Conservation (phyloP, 1,140 invertebrate genomes). For the Drosophila seguyi region DNA sequence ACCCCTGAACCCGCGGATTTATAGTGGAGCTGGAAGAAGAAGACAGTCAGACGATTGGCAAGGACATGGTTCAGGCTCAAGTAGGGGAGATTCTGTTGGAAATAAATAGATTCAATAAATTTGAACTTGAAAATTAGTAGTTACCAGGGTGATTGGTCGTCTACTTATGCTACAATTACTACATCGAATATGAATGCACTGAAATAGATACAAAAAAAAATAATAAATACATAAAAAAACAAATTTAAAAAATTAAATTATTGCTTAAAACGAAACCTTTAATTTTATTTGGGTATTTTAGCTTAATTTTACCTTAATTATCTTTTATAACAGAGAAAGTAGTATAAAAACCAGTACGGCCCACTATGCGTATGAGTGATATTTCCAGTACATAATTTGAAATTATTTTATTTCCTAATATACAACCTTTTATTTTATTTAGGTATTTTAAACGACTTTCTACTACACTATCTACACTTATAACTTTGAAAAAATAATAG, state of each 20-base stretch:
- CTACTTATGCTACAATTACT: neutral
- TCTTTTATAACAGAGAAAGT: neutral
- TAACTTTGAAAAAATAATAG: too few relatives aligned
- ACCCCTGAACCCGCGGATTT: slow-evolving; percentile 9
- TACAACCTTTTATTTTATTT: neutral
- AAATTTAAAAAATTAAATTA: too few relatives aligned
- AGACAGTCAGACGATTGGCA: slow-evolving; percentile 7
- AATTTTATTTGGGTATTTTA: neutral
- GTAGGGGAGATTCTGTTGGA: neutral
- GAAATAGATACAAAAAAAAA: neutral
- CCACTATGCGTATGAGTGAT: neutral
- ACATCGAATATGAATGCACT: neutral
- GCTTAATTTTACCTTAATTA: neutral
- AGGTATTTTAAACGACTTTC: neutral
- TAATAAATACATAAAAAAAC: neutral
- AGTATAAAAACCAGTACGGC: neutral
- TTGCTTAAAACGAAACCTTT: too few relatives aligned
- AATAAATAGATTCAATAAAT: neutral
- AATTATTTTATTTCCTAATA: too few relatives aligned
- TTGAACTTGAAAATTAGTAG: slow-evolving; percentile 6
- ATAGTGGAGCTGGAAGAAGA: neutral
- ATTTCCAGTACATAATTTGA: too few relatives aligned
- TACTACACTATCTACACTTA: neutral
- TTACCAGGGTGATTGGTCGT: neutral
- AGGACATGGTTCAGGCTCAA: slow-evolving; percentile 14